Base-by-base conservation (phyloP, 2,797 vertebrate species). In the Kryptolebias ocellatus region DNA sequence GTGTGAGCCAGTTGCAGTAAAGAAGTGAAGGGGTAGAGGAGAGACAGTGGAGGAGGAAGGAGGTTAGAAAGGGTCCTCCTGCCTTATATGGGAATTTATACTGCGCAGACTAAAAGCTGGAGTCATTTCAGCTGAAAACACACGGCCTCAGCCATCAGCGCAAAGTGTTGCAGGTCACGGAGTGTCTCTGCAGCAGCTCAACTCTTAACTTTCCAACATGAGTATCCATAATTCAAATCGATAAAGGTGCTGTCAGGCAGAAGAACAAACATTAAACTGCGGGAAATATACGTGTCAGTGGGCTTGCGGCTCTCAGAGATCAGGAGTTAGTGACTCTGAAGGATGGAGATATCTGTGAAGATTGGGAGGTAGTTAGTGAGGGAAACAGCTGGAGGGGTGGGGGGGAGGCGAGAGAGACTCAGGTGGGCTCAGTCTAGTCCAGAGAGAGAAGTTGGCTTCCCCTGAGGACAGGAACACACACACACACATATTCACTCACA, bases 21-120 rank as follows among this genome's bases (percentile, higher is more conserved):
- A 83, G 79, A 74, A 87, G 76, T 62, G 63, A 79, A 75, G 74
- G 86, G 74, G 71, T 74, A 79, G 83, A 84, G 60, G 45, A 78
- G 59, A 59, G 72, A 60, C 28, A 51, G 66, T 24, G 74, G 78
- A 60, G 29, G 64, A 83, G 72, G 83, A 74, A 75, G 79, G 68
- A 78, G 83, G 80, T 86, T 83, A 78, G 76, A 69, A 81, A 89
- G 72, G 86, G 81, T 84, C 74, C 81, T 85, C 74, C 84, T 90
- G 84, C 92, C 94, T 93, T 94, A 93, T 94, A 93, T 90, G 93
- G 93, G 81, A 87, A 93, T 91, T 88, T 83, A 74, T 74, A 79
- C 82, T 63, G 70, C 81, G 70, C 80, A 83, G 83, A 71, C 76
- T 78, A 67, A 76, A 86, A 81, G 82, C 87, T 83, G 82, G 77